Evolutionary conservation across 2,888 invertebrate genomes (phyloP), one percentile per base, ranked within the genome.

Genomic region (Criorhina ranunculi): DNA sequence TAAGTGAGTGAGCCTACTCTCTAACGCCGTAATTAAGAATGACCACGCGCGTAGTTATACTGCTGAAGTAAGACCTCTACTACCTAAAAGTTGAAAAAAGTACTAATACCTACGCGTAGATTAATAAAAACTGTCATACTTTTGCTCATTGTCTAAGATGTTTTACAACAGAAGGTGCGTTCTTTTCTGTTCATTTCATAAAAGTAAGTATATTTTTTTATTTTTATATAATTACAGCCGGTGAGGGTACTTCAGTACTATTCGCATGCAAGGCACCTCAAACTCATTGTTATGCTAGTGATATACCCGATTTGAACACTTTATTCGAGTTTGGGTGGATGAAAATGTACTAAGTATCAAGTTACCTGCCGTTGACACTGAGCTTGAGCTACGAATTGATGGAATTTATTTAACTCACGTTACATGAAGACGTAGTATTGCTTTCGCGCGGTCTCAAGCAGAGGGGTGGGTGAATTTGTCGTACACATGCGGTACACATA

Each of bases 281-380:
- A n/a, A 29, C 15, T 59, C 29, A 70, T 70, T 59, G 37, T 29
- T 29, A 70, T 70, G 59, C 70, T 49, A 24, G n/a, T 17, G 37
- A 1, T 49, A 59, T 70, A 49, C 35, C 17, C 35, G 33, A 46
- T 57, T 31, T 55, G 55, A 69, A 44, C 60, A 29, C 53, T 15
- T 35, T 55, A 35, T 55, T 64, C 37, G 49, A 24, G 12, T 55
- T 64, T 24, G 49, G 37, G 12, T 57, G 55, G 11, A 57, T 7
- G 46, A 29, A 15, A 33, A 17, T 5, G 29, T 53, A 53, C 44
- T 35, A 15, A 49, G 70, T 70, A 70, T 59, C 24, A 49, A 59
- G 17, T 69, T 55, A 69, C 55, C 33, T 46, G 29, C 15, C 35
- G 33, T 5, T 59, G 69, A 37, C 57, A 49, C 46, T 59, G 35